Evolutionary conservation across 1,140 invertebrate species (phyloP), one percentile per base, ranked within the genome.

Genomic region (Lamellibrachia luymesi): DNA sequence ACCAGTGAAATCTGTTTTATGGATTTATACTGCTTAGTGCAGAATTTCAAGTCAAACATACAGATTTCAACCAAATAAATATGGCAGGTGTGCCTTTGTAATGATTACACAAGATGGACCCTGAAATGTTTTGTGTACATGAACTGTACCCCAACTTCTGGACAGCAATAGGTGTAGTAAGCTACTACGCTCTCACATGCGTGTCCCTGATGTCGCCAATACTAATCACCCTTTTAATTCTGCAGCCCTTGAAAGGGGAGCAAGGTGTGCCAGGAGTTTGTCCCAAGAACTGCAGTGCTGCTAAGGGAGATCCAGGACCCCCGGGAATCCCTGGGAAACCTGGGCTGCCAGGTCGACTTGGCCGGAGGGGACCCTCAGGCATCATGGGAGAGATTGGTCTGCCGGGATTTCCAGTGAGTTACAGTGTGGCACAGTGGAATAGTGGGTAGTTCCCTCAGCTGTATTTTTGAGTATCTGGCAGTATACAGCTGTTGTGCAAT

Each of bases 371-470:
- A 13, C 90, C 90, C 8, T 49, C 90, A 50, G 90, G 90, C 50
- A 91, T 91, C 90, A 91, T 27, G 90, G 90, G 90, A 49, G 90
- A 91, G 50, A 91, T 91, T 25, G 90, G 90, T 4, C 50, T 91
- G 50, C 90, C 90, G 17, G 90, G 90, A 91, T 91, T 91, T n/a
- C 90, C 90, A 0, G 90, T 91, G 50, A 91, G 90, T 91, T n/a
- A 80, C 64, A 22, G 13, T 56, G 52, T 56, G 13, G 52, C 6
- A 13, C 52, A 56, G 52, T 56, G 52, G 52, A 56, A 13, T 7
- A 6, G 52, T 56, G 52, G 38, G 38, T 38, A 38, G 38, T 38
- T 38, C 38, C 38, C 38, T 38, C 38, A 38, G 38, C 38, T 38
- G 38, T 38, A 38, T 38, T 38, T 38, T 38, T 38, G 38, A 38